These are phyloP conservation scores for Nematopogon swammerdamellus DNA, from an alignment of 2,888 invertebrate genomes.

Conservation along the genomic window DNA sequence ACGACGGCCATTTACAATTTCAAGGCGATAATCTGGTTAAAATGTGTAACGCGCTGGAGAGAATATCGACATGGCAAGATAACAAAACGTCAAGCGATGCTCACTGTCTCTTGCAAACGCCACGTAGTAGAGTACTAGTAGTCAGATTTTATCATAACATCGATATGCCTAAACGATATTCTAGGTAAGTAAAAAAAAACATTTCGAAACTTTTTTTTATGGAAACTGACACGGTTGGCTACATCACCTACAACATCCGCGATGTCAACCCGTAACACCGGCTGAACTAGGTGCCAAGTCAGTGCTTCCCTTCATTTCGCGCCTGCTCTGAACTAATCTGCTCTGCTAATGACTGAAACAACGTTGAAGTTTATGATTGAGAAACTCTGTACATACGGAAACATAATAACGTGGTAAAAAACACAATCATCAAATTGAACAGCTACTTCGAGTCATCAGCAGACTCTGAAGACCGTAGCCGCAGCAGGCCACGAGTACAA, in stretches of 20 bases:
- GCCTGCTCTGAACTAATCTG: no score
- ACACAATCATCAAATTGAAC: conserved; percentile 3
- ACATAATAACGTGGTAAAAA: not conserved
- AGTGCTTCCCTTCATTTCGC: no score
- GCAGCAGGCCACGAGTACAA: no score
- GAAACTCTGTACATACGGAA: no score
- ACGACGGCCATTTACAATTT: conserved; percentile 10
- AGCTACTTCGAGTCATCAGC: conserved; percentile 1
- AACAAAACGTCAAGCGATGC: conserved; percentile 9
- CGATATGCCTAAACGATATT: conserved; percentile 10
- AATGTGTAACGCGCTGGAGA: conserved; percentile 10
- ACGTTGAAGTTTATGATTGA: no score
- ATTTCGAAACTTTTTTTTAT: conserved; percentile 3
- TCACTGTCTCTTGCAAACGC: conserved; percentile 9
- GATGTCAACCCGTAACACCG: no score
- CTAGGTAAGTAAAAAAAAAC: conserved; percentile 7
- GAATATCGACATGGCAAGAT: conserved; percentile 10
- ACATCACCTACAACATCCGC: no score
- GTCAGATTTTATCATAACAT: conserved; percentile 9
- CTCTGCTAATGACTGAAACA: no score
- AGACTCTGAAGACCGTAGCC: no score
- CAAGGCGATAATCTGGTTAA: conserved; percentile 10
- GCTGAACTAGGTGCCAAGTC: no score
- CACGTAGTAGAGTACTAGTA: no score
- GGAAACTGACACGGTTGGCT: conserved; percentile 8